These are phyloP conservation scores for Himalopsyche tibetana DNA, from an alignment of 2,888 invertebrate genomes.

Conservation along the genomic window DNA sequence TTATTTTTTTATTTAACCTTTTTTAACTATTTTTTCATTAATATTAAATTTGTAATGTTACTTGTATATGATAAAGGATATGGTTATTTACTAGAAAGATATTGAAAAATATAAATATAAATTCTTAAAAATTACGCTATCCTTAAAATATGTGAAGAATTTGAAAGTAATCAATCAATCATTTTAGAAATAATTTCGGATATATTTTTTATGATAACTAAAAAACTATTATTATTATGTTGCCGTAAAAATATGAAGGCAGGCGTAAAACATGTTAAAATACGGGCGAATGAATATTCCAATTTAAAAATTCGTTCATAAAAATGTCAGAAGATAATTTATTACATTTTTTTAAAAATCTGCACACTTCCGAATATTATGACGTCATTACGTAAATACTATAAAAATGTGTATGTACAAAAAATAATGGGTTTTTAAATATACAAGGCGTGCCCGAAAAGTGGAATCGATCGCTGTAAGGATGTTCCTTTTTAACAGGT, in stretches of 20 bases:
- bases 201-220: background rate
- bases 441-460: constrained; percentile 5
- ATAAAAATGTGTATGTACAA: background rate
- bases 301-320: background rate
- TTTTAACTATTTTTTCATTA: too few relatives aligned
- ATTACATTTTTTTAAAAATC: constrained; percentile 14
- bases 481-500: constrained; percentile 44
- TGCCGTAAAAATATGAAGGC: background rate
- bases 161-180: background rate
- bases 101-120: too few relatives aligned
- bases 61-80: too few relatives aligned
- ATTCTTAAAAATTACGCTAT: too few relatives aligned
- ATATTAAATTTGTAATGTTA: too few relatives aligned
- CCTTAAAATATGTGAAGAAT: too few relatives aligned
- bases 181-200: background rate
- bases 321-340: constrained; percentile 15
- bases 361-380: constrained; percentile 35
- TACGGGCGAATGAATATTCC: background rate
- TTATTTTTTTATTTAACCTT: too few relatives aligned
- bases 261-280: background rate
- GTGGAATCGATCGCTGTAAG: background rate
- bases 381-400: background rate
- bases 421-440: constrained; percentile 27
- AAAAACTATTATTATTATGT: background rate
- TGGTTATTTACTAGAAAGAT: too few relatives aligned